A percentile compares a stretch with the other conserved stretches of the same genome.
phyloP scores from a whole-genome alignment of 2,797 vertebrate genomes.

The Etheostoma nigrum region DNA sequence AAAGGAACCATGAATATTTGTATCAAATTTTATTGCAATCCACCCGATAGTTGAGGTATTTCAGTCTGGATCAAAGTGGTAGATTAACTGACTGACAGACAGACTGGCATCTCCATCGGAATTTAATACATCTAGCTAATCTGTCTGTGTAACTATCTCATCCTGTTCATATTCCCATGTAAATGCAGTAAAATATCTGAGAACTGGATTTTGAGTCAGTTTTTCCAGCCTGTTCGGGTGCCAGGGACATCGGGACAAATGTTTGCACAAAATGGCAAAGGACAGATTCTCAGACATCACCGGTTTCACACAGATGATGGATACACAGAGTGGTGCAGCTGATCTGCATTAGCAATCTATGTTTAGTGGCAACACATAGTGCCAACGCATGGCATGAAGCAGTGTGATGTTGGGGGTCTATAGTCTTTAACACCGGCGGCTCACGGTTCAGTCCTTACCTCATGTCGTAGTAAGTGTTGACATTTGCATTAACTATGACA shows the following conservation, averaged over 20 bases:
- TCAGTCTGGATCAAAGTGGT: background rate
- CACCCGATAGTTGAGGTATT: background rate
- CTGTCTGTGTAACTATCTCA: background rate
- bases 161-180: background rate
- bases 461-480: background rate
- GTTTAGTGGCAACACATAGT: constrained; percentile 16
- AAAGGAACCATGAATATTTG: background rate
- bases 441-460: background rate
- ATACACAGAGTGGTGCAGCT: constrained; percentile 10
- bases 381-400: background rate
- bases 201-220: background rate
- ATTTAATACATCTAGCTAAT: background rate
- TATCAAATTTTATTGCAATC: background rate
- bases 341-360: constrained; percentile 34
- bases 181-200: constrained; percentile 7
- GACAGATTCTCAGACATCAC: constrained; percentile 27
- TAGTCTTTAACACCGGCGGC: background rate
- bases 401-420: background rate
- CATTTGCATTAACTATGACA: background rate
- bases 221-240: constrained; percentile 8
- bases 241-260: constrained; percentile 20
- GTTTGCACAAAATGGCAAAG: constrained; percentile 29
- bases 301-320: constrained; percentile 30
- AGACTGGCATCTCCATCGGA: background rate
- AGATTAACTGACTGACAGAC: background rate